Conservation (phyloP, 35 echinoderm and acorn worm genomes). For the Holothuria glaberrima region DNA sequence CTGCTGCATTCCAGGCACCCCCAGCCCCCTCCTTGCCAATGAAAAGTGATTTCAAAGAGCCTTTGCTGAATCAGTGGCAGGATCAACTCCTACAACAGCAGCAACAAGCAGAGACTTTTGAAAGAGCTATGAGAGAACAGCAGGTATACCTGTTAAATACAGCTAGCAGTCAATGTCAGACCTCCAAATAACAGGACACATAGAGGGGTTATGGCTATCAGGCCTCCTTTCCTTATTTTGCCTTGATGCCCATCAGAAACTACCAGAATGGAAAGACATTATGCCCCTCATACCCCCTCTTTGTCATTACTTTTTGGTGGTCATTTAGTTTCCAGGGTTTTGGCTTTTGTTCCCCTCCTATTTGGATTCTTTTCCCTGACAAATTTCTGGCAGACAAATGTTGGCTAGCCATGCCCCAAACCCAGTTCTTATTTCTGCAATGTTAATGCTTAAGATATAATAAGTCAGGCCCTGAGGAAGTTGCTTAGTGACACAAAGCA, state of each 20-base stretch:
- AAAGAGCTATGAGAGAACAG: conserved; percentile 69
- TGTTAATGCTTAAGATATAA: too few species aligned
- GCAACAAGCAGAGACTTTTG: conserved; percentile 62
- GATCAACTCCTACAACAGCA: conserved; percentile 71
- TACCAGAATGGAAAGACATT: too few species aligned
- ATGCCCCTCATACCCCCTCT: too few species aligned
- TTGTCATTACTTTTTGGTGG: too few species aligned
- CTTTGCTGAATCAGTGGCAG: conserved; percentile 32
- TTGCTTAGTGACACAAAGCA: too few species aligned
- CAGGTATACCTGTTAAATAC: conserved; percentile 39
- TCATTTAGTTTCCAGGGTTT: background rate
- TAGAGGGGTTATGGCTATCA: background rate
- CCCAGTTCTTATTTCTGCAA: too few species aligned
- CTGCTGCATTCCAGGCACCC: background rate
- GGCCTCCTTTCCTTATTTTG: too few species aligned
- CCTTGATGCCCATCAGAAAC: background rate
- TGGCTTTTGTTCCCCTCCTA: background rate
- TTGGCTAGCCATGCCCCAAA: too few species aligned
- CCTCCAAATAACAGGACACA: background rate
- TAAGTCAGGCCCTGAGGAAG: too few species aligned
- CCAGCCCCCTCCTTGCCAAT: conserved; percentile 3
- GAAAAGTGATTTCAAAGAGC: background rate
- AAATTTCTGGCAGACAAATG: too few species aligned
- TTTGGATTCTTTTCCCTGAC: too few species aligned
- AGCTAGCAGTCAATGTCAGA: background rate